Base-by-base conservation (phyloP, 2,888 invertebrate genomes). In the Phragmatobia fuliginosa region DNA sequence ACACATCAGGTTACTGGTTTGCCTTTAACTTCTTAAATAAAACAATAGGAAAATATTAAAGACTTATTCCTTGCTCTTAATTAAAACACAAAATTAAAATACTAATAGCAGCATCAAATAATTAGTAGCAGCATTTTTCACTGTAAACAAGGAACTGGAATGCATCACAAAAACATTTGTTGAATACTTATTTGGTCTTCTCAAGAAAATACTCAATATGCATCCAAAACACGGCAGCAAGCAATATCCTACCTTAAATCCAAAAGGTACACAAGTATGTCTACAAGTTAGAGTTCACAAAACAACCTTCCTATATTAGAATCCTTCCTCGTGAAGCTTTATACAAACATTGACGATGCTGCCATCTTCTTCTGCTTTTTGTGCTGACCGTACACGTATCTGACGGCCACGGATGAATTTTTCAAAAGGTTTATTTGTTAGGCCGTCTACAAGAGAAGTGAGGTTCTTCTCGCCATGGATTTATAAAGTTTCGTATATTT, bases 331-430 rank as follows among this genome's bases (percentile, higher is more conserved):
- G 69, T 68, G 66, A 74, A 62, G 75, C 78, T 79, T 74, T 79
- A 64, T 49, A 61, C 81, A 88, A 87, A 88, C 87, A 85, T 78
- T 74, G 81, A 74, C 73, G 78, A 73, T 74, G 73, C 76, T 75
- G 74, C 79, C 85, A 83, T 78, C 80, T 82, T 73, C 79, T 72
- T 75, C 77, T 78, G 78, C 82, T 83, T 86, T 87, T 87, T 88
- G 83, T 86, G 75, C 83, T 78, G 82, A 81, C 80, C 78, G 73
- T 74, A 73, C 71, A 70, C 72, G 68, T 65, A 74, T 79, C 75
- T 72, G 76, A 75, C 70, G 68, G 52, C 67, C 70, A 68, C 68
- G 63, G 67, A 62, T 33, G 68, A 63, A 73, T 78, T 79, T 78
- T 75, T 71, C 71, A 72, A 76, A 78, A 65, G 60, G 69, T 45